Base-by-base conservation (phyloP, 1,140 invertebrate species). In the Procambarus virginalis region DNA sequence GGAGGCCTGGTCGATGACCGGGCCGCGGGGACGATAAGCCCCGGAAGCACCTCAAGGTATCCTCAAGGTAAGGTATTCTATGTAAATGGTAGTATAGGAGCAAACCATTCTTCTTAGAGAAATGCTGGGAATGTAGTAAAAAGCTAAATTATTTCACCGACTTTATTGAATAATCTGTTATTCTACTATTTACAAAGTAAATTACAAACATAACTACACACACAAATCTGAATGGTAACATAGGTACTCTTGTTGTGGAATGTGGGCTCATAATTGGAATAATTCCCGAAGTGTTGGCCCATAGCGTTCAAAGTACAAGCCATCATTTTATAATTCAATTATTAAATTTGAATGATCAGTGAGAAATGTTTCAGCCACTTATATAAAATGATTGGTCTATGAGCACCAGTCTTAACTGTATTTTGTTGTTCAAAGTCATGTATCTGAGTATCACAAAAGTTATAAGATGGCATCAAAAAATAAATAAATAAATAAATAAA, bases 141-240 rank as follows among this genome's bases (percentile, higher is more conserved):
- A 34, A 14, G 14, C 51, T 81, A 51, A 60, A 81, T 22, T 5
- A 22, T 55, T 86, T 86, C 48, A 86, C 22, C 45, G 70, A 86
- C 76, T 86, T 86, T 86, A 86, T 79, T 86, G 84, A 79, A 86
- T 86, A 77, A 86, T 79, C 68, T 64, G 60, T 73, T 78, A 60
- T 85, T 86, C 76, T 86, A 79, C 84, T 86, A 86, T 86, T 55
- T 86, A 86, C 84, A 86, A 79, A 86, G 84, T 78, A 86, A 86
- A 85, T 78, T 78, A 85, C 75, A 78, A 86, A 78, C 46, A 86
- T 55, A 77, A 86, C 73, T 78, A 86, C 76, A 86, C 84, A 86
- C 84, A 86, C n/a, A 86, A 77, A 22, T 86, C 84, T 86, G 84
- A 86, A 86, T 79, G 84, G 84, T 86, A 86, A 86, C 84, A 79